Evolutionary conservation across 2,113 vertebrate species (phyloP).

Genomic region (Brachyhypopomus gauderio): DNA sequence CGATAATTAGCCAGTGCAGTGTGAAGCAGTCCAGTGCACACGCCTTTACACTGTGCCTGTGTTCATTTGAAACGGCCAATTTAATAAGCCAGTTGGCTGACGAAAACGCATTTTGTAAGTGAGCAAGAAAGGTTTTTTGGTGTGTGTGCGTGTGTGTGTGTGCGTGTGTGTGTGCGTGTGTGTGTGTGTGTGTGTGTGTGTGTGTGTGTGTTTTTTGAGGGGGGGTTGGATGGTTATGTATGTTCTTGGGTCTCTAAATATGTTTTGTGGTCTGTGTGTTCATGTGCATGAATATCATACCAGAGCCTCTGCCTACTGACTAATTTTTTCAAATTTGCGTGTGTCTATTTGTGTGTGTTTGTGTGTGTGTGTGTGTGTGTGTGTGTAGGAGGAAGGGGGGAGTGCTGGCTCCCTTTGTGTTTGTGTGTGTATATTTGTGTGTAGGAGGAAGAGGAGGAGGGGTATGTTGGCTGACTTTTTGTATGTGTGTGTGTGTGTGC

Average conservation of each 20-base stretch:
- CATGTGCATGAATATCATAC: constrained; percentile 23
- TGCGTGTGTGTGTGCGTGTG: constrained; percentile 5
- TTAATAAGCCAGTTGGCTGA: constrained; percentile 19
- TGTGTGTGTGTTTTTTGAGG: background rate
- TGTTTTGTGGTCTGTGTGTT: constrained; percentile 15
- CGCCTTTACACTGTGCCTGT: constrained; percentile 13
- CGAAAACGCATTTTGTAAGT: constrained; percentile 18
- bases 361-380: constrained; percentile 42
- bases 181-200: constrained; percentile 8
- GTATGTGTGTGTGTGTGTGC: constrained; percentile 32
- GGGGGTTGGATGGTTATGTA: background rate
- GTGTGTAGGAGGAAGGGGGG: constrained; percentile 30
- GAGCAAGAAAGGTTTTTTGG: constrained; percentile 4
- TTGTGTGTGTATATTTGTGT: background rate
- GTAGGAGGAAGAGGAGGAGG: no score
- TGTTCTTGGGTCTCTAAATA: constrained; percentile 21
- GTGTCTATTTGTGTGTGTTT: constrained; percentile 24
- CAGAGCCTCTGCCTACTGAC: constrained; percentile 7
- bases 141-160: background rate
- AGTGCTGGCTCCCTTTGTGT: constrained; percentile 27
- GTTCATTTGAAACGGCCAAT: constrained; percentile 36
- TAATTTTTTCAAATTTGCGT: constrained; percentile 31
- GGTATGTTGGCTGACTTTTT: constrained; percentile 15
- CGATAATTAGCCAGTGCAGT: constrained; percentile 5
- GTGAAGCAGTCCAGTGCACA: constrained; percentile 16